Evolutionary conservation across 2,113 vertebrate species (phyloP).

Genomic region (Harpagus bidentatus): DNA sequence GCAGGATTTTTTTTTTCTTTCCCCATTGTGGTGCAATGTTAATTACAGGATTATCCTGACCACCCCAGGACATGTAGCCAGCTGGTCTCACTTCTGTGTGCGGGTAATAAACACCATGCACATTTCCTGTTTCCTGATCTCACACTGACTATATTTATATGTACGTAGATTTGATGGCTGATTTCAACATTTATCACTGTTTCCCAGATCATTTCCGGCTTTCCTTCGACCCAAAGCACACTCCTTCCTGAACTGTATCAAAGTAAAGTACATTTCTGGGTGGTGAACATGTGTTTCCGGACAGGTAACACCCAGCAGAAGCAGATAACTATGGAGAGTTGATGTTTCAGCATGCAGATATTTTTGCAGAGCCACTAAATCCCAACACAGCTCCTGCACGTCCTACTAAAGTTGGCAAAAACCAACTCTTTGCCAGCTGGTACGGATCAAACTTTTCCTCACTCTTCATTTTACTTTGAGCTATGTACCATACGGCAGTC

Average conservation of each 20-base stretch:
- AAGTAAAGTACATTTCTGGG: constrained; percentile 39
- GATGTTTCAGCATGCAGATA: background rate
- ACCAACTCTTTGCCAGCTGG: background rate
- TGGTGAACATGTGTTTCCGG: constrained; percentile 12
- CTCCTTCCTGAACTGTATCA: constrained; percentile 31
- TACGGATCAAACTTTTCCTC: background rate
- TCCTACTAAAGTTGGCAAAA: background rate
- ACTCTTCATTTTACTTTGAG: background rate
- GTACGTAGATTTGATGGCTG: background rate
- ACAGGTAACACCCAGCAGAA: constrained; percentile 44
- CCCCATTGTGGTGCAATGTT: background rate
- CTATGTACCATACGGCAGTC: background rate
- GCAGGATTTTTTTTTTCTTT: background rate
- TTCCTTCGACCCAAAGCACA: constrained; percentile 12
- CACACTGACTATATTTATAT: constrained; percentile 23
- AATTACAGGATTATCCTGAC: constrained; percentile 17
- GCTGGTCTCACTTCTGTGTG: background rate
- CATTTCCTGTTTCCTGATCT: constrained; percentile 58
- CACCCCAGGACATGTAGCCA: background rate
- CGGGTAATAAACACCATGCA: constrained; percentile 1
- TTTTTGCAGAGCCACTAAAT: background rate
- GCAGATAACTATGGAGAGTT: background rate
- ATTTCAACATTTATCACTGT: constrained; percentile 46
- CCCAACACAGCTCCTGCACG: background rate
- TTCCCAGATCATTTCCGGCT: constrained; percentile 15